Percentiles rank a stretch among this genome's conserved stretches.
phyloP scores from a whole-genome alignment of 2,888 invertebrate genomes.

The Dryomyza anilis region DNA sequence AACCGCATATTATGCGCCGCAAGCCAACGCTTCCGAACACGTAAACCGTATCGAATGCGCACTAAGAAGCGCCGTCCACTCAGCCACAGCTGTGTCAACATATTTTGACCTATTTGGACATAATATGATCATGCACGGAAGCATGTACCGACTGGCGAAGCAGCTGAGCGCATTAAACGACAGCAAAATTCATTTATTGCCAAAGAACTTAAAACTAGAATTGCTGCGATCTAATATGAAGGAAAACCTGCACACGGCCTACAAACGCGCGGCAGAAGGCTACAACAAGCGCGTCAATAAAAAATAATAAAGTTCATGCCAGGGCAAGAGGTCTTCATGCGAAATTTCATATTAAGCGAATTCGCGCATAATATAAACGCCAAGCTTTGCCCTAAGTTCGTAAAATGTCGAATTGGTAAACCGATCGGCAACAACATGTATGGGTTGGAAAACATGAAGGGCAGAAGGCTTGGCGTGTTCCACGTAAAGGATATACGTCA shows the following conservation, averaged over 20 bases:
- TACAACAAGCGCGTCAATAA: constrained; percentile 3
- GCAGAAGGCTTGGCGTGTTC: too few relatives aligned
- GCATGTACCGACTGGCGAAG: background rate
- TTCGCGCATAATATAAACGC: background rate
- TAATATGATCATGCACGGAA: background rate
- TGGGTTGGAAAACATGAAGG: too few relatives aligned
- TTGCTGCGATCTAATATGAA: too few relatives aligned
- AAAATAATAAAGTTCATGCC: background rate
- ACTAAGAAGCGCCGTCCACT: background rate
- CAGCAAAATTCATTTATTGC: too few relatives aligned
- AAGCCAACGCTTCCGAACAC: too few relatives aligned
- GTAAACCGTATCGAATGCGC: background rate
- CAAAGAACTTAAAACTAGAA: background rate
- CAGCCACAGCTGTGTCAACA: background rate
- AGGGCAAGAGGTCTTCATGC: constrained; percentile 2
- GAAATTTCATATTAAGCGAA: background rate
- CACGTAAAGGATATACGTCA: too few relatives aligned
- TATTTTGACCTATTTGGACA: background rate
- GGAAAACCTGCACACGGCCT: constrained; percentile 7
- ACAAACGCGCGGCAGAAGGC: background rate
- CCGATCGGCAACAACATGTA: too few relatives aligned
- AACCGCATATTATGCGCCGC: too few relatives aligned
- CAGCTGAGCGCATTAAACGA: background rate
- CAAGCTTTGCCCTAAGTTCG: background rate
- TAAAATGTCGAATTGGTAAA: background rate